Conservation (phyloP, 2,113 vertebrate genomes). For the Guaruba guarouba region DNA sequence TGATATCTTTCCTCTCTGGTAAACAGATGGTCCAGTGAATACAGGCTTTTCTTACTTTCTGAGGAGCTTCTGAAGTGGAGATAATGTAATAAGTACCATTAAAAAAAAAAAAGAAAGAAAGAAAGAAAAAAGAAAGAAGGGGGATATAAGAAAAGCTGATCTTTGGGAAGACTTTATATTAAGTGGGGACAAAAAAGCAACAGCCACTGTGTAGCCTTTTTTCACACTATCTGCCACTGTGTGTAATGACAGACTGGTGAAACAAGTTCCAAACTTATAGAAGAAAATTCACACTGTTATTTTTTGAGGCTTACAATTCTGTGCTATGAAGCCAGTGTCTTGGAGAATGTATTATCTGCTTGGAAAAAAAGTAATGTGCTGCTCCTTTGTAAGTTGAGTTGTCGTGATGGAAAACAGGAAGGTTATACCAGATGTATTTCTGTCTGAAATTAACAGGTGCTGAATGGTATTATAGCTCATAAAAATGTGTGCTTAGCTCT, state of each 20-base stretch:
- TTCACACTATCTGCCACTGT: neutral
- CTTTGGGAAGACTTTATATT: neutral
- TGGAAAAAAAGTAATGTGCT: neutral
- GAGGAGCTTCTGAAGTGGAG: slow-evolving; percentile 23
- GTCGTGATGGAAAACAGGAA: neutral
- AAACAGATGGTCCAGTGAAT: slow-evolving; percentile 30
- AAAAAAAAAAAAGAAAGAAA: neutral
- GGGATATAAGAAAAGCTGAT: neutral
- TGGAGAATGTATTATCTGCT: neutral
- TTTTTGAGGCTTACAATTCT: neutral
- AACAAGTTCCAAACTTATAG: neutral
- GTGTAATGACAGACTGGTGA: neutral
- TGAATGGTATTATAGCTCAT: slow-evolving; percentile 4
- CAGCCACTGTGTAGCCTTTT: neutral
- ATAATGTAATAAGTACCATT: slow-evolving; percentile 28
- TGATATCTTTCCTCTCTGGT: neutral
- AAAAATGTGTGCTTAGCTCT: neutral
- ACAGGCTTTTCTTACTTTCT: slow-evolving; percentile 13
- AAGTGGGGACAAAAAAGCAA: neutral
- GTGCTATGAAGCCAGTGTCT: neutral
- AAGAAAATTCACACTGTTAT: neutral
- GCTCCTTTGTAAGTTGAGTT: neutral
- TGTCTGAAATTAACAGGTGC: neutral
- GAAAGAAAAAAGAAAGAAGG: rapidly evolving
- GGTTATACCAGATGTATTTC: neutral